Conservation (phyloP, 1,140 invertebrate species). For the Aphaenogaster rudis region DNA sequence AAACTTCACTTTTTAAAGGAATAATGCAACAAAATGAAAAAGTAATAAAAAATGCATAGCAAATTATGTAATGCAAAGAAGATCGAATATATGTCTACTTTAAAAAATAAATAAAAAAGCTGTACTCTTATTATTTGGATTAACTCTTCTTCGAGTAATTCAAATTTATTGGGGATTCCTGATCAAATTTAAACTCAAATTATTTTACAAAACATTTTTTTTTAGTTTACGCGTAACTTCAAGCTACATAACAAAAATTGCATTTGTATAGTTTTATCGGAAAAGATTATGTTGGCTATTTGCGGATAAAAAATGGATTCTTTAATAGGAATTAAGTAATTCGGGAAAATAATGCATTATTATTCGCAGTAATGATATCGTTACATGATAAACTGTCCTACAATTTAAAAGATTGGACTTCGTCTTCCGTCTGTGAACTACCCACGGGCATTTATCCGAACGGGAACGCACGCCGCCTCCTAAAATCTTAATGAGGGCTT, state of each 20-base stretch:
- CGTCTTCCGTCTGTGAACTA: constrained; percentile 2
- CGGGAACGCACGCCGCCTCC: constrained; percentile 59
- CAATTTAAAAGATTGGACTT: constrained; percentile 45
- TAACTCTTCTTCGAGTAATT: not conserved
- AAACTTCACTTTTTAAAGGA: not conserved
- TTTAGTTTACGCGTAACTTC: not conserved
- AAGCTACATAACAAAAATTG: constrained; percentile 3
- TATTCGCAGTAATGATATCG: constrained; percentile 6
- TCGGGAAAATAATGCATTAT: not conserved
- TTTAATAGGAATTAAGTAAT: constrained; percentile 4
- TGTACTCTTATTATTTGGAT: not conserved
- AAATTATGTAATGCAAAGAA: not conserved
- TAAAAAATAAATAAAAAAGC: not conserved
- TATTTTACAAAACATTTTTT: constrained; percentile 15
- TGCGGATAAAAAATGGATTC: not conserved
- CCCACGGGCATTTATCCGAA: constrained; percentile 37
- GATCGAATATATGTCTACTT: not conserved
- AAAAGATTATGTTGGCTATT: not conserved
- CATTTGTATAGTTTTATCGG: not conserved
- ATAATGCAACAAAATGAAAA: not conserved
- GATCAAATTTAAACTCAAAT: not conserved
- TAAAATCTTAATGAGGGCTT: constrained; percentile 77
- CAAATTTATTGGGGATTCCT: not conserved
- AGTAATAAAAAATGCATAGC: not conserved
- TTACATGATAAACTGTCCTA: constrained; percentile 8